A percentile compares a stretch with the other conserved stretches of the same genome.
These are phyloP conservation scores for Morelia viridis DNA, from an alignment of 2,797 vertebrate species.

Conservation along the genomic window DNA sequence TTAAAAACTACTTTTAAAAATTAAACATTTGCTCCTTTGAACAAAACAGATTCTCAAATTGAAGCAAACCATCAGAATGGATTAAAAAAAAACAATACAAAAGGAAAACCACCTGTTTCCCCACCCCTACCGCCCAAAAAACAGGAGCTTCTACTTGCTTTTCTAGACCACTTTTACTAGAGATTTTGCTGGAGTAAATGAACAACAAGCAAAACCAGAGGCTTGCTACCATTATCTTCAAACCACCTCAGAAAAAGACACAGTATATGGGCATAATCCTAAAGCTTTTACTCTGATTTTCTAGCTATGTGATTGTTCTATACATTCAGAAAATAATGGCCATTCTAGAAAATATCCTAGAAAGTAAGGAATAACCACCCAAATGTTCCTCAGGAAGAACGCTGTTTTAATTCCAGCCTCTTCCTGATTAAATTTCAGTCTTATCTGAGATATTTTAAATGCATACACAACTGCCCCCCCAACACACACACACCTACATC, in stretches of 20 bases:
- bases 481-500: too few relatives aligned
- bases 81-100: neutral
- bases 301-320: neutral
- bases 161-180: neutral
- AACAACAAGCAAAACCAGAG: neutral
- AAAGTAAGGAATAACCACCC: neutral
- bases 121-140: neutral
- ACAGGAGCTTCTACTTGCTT: neutral
- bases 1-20: conserved; percentile 4
- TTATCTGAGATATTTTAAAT: neutral
- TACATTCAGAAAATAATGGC: neutral
- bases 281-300: neutral
- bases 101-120: neutral
- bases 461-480: neutral
- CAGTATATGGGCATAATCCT: neutral
- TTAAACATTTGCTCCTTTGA: neutral
- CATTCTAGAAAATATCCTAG: neutral
- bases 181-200: neutral
- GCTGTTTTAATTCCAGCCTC: neutral
- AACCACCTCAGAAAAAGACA: neutral
- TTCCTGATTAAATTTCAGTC: neutral
- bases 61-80: neutral
- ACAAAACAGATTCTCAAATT: conserved; percentile 20
- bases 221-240: neutral
- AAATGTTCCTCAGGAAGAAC: neutral